phyloP scores from a whole-genome alignment of 2,113 vertebrate genomes.

The Campylomormyrus tamandua region DNA sequence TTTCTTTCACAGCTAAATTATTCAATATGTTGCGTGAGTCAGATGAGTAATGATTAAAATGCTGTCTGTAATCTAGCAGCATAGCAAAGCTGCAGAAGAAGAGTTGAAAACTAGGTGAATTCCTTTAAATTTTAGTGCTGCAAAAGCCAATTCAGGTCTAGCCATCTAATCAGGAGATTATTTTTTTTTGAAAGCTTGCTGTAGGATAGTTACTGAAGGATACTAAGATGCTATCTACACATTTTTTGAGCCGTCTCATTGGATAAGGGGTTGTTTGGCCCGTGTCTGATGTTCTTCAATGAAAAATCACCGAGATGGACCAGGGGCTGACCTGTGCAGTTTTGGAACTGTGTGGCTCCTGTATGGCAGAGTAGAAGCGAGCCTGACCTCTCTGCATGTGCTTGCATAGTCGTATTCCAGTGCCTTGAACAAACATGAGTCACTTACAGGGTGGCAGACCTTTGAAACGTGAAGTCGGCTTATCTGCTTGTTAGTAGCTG shows the following conservation, averaged over 20 bases:
- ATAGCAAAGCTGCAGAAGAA: not conserved
- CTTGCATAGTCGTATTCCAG: not conserved
- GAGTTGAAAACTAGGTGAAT: not conserved
- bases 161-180: slow-evolving; percentile 55
- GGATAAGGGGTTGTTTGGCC: not conserved
- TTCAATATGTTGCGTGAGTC: not conserved
- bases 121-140: slow-evolving; percentile 36
- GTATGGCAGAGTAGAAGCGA: not conserved
- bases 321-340: not conserved
- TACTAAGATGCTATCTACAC: not conserved
- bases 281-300: not conserved
- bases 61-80: not conserved
- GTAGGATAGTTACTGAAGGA: not conserved
- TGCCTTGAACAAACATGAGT: not conserved
- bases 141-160: slow-evolving; percentile 51
- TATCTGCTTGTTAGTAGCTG: not conserved
- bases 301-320: not conserved
- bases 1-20: not conserved
- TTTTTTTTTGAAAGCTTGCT: slow-evolving; percentile 32
- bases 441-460: not conserved
- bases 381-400: not conserved
- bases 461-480: not conserved
- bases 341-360: not conserved
- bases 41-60: not conserved
- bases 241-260: not conserved